Base-by-base conservation (phyloP, 1,140 invertebrate genomes). In the Marisa cornuarietis region DNA sequence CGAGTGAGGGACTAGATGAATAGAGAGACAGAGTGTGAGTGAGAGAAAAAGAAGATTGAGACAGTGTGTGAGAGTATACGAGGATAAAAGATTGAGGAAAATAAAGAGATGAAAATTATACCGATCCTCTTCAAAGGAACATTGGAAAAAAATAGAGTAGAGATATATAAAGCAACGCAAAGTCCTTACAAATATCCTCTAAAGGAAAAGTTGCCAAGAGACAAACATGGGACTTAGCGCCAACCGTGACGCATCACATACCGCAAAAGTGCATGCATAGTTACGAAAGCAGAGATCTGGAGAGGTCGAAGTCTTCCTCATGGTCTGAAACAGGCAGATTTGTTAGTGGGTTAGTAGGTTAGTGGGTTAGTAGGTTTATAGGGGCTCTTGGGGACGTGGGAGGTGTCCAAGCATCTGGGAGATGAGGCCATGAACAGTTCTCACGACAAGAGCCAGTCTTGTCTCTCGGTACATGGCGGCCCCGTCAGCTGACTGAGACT, bases 301-400 rank as follows among this genome's bases (percentile, higher is more conserved):
- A 51, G 31, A 62, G 74, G 74, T 76, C 74, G 74, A 76, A 42
- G 62, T 76, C 74, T 54, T 76, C 73, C 54, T 75, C 74, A 76
- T 58, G n/a, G 54, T 76, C 74, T 76, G 74, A 76, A 76, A 76
- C 74, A 76, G 62, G 22, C 74, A 76, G 63, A 31, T 42, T 42
- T 52, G 54, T 76, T 62, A 63, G 54, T 76, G 42, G 54, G 74
- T 76, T 76, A 76, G 74, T 76, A 63, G 49, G 63, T 31, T 62
- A 63, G 58, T 49, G 51, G 26, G 51, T 18, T 18, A 51, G 69
- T 49, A 49, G 69, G 18, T 22, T 42, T 20, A 42, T 42, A 18
- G 54, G 8, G 16, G 54, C 54, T 58, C 16, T 14, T 18, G 54
- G 54, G 54, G 3, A 42, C 31, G 31, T 71, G 20, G 69, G 20